Base-by-base conservation (phyloP, 1,140 invertebrate genomes). In the Meloidogyne chitwoodi region DNA sequence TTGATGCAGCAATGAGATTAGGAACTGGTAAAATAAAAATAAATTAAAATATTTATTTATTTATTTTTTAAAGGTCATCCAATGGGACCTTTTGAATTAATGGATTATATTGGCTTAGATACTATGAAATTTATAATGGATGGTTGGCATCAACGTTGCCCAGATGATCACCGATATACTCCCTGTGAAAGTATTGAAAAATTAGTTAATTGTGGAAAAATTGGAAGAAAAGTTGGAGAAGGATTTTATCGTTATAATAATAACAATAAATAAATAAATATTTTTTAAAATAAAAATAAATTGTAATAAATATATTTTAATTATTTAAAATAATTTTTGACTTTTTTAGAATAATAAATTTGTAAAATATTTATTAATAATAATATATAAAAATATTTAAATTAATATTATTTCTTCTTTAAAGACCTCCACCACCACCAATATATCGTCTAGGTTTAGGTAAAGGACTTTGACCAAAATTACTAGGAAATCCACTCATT, bases 161-260 rank as follows among this genome's bases (percentile, higher is more conserved):
- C 93, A 0, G 90, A 93, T 34, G 91, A 93, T 84, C 90, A 91
- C 0, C 87, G 93, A 27, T 94, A 93, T 88, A 89, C 91, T 62
- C 91, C 92, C 1, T 90, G 90, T 62, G 88, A 90, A 44, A 79
- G 91, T 10, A 77, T 94, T 10, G 89, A 92, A 75, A 92, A 93
- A 86, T 83, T 94, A 70, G 92, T 95, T 2, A 83, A 88, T 16
- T 91, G 93, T 84, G 92, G 92, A 34, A 94, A 94, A 88, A 87
- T 93, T 0, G 94, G 94, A 6, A 88, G 91, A 2, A 95, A 95
- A 87, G 88, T 91, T 65, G 93, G 93, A 1, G 92, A 94, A 90
- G 94, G 94, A 48, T 94, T 93, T 86, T 94, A 94, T 86, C 72
- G 78, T 41, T 78, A 78, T 61, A 56, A 29, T 1, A 77, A 66